Evolutionary conservation across 1,140 invertebrate genomes (phyloP), one percentile per base, ranked within the genome.

Genomic region (Heliconius congener): DNA sequence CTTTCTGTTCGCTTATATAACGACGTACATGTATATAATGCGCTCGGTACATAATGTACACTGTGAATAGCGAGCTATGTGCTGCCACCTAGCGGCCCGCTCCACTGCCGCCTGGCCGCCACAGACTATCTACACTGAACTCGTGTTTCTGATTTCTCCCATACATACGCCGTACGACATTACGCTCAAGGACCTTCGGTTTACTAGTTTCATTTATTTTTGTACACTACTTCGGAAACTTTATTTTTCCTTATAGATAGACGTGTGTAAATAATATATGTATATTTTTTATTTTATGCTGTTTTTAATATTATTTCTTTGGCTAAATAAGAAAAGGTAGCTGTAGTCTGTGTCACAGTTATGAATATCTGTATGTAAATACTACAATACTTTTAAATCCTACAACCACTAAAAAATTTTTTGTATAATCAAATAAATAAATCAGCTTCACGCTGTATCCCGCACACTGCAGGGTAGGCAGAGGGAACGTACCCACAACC

Each of bases 1-100:
- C 93, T 94, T 94, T 94, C 92, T 93, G 92, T 94, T 94, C 91
- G 88, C 91, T 94, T 93, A 94, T 94, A 94, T 94, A 94, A 94
- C 93, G 84, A 91, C 91, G 90, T 90, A 91, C 86, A 91, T 91
- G 90, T 87, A 90, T 91, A 93, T 87, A 87, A 8, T 1, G 1
- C 34, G 6, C 86, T 84, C 85, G 83, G 91, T 94, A 94, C 88
- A 94, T 93, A 92, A 93, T 93, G 91, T 93, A 94, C 89, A 85
- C 82, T 86, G 86, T 90, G 90, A 92, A 93, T 91, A 94, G 90
- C 88, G 87, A 87, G 88, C 89, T 93, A 89, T 92, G 89, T 94
- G 91, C 91, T 93, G 93, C 93, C 93, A 93, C 92, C 93, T 94
- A 94, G 93, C 89, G 91, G 85, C 81, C 82, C 78, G 87, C 85